These are phyloP conservation scores for Petrosia ficiformis DNA, from an alignment of 37 sponge, comb jelly and placozoan genomes.

Conservation along the genomic window DNA sequence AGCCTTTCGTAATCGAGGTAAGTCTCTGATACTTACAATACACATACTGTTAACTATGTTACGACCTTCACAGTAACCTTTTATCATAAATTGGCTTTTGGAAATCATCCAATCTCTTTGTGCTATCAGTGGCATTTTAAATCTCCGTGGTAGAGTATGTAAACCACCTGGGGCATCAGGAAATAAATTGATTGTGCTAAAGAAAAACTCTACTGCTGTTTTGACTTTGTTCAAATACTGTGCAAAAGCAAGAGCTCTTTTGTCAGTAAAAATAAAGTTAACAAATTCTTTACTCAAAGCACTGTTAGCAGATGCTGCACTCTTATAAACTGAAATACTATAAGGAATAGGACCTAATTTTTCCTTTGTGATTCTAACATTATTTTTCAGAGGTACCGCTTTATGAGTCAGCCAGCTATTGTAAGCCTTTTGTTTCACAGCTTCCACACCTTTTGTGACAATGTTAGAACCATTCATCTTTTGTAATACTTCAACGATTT, in stretches of 20 bases:
- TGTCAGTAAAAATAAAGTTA: background rate
- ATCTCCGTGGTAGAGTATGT: background rate
- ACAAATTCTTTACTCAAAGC: background rate
- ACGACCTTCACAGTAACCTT: background rate
- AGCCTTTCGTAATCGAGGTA: background rate
- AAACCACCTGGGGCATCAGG: slow-evolving; percentile 5
- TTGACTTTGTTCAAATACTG: background rate
- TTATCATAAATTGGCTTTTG: background rate
- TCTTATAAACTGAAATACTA: background rate
- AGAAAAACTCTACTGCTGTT: slow-evolving; percentile 9
- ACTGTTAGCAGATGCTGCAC: slow-evolving; percentile 9
- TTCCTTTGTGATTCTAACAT: background rate
- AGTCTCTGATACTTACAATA: background rate
- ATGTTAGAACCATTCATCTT: slow-evolving; percentile 1
- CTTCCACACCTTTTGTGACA: background rate
- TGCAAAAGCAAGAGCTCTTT: background rate
- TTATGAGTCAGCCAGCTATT: background rate
- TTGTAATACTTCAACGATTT: background rate
- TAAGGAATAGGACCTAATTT: background rate
- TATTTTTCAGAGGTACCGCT: background rate
- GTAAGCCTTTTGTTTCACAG: background rate
- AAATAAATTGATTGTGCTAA: background rate
- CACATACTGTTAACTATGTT: background rate
- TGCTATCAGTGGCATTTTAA: background rate
- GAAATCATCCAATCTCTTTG: background rate